phyloP scores from a whole-genome alignment of 2,797 vertebrate species.

The Carduelis carduelis region DNA sequence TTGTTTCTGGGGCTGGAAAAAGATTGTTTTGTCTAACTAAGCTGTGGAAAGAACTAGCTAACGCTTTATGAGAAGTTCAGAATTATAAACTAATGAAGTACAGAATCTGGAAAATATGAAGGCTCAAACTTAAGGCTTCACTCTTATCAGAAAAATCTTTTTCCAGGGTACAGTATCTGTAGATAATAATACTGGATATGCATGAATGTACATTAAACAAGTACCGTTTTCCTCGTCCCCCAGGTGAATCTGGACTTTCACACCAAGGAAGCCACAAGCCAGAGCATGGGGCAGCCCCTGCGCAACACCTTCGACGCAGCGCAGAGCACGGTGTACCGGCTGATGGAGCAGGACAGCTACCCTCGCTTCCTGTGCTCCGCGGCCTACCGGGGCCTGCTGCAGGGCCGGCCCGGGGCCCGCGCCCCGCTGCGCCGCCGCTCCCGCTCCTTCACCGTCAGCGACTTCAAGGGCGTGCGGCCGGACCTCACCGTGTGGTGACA shows the following conservation, averaged over 20 bases:
- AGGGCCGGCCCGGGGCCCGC: constrained; percentile 69
- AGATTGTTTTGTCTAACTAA: not conserved
- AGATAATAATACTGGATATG: not conserved
- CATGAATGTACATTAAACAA: not conserved
- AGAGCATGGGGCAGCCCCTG: constrained; percentile 76
- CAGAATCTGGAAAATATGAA: not conserved
- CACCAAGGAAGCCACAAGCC: constrained; percentile 82
- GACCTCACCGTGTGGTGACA: constrained; percentile 39
- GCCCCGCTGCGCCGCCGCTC: constrained; percentile 86
- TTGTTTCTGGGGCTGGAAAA: not conserved
- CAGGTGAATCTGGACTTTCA: constrained; percentile 94
- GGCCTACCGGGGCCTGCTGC: constrained; percentile 81
- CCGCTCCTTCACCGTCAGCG: constrained; percentile 88
- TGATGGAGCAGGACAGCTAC: constrained; percentile 98
- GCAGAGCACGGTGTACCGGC: constrained; percentile 84
- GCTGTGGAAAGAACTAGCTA: not conserved
- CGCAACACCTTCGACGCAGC: constrained; percentile 83
- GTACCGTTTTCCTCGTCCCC: not conserved
- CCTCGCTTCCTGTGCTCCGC: constrained; percentile 88
- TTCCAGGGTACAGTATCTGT: no score
- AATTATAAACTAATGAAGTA: not conserved
- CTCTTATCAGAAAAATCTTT: not conserved
- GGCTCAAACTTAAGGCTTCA: not conserved
- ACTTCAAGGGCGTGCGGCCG: constrained; percentile 79
- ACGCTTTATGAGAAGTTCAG: not conserved